These are phyloP conservation scores for Lithophane socia DNA, from an alignment of 2,888 invertebrate genomes.

Conservation along the genomic window DNA sequence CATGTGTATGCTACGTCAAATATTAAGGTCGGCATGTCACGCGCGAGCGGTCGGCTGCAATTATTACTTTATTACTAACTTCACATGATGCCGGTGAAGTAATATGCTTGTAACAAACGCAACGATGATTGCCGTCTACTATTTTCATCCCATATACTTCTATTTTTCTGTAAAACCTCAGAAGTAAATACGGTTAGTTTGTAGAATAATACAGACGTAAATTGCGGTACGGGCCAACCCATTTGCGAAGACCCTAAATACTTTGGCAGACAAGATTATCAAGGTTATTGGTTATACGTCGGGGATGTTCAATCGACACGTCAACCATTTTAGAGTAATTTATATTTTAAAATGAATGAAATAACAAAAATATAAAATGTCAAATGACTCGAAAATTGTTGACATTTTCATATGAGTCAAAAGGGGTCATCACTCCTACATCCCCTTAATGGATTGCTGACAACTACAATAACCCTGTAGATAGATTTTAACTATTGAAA, in stretches of 20 bases:
- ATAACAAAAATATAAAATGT: too few relatives aligned
- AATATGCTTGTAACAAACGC: constrained; percentile 61
- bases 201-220: not conserved
- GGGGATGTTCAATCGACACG: too few relatives aligned
- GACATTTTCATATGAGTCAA: too few relatives aligned
- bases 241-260: not conserved
- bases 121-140: constrained; percentile 10
- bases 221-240: not conserved
- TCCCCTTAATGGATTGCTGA: too few relatives aligned
- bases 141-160: constrained; percentile 31
- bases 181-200: not conserved
- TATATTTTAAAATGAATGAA: too few relatives aligned
- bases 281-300: too few relatives aligned
- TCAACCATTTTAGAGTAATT: too few relatives aligned
- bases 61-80: constrained; percentile 72
- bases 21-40: constrained; percentile 80
- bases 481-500: not conserved
- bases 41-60: constrained; percentile 75
- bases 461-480: not conserved
- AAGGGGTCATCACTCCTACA: too few relatives aligned
- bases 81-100: constrained; percentile 69
- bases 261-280: not conserved
- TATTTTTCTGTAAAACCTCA: not conserved
- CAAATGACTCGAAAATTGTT: too few relatives aligned
- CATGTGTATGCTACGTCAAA: constrained; percentile 69